Evolutionary conservation across 2,888 invertebrate genomes (phyloP), one percentile per base, ranked within the genome.

Genomic region (Agrotis segetum): DNA sequence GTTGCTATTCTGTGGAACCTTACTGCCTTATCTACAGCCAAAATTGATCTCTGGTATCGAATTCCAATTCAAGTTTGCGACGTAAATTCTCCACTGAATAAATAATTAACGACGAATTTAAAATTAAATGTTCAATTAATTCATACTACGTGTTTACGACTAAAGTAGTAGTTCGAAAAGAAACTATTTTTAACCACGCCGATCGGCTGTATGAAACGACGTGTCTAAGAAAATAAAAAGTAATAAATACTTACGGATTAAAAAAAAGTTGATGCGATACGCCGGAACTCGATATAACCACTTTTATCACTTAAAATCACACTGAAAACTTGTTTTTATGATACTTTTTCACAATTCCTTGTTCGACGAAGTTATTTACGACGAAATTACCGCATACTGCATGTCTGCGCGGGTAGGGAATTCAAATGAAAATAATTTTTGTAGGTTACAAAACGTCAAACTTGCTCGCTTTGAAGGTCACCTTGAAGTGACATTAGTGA

Each of bases 341-440:
- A 60, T 74, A 79, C 81, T 85, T 88, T 88, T 82, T 80, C 90
- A 90, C 88, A 75, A 85, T 86, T 85, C 86, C 65, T 79, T 80
- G 55, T 74, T 73, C 85, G 83, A 73, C 75, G 83, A 86, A 86
- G 81, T 90, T 90, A 91, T 92, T 92, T 92, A 89, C 86, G 86
- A 85, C 75, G 77, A 86, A 88, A 85, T 85, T 81, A 84, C 79
- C 65, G 86, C 88, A 88, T 86, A 90, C 89, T 89, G 88, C 92
- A 93, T 92, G 94, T 88, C 92, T 92, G 75, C 89, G 95, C 94
- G 95, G 95, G 95, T 95, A 95, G 94, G 85, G 92, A 90, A 91
- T 91, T 90, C 88, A 92, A 94, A 93, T 89, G 86, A 91, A 91
- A 93, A 92, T 93, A 93, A 77, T 89, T 90, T 90, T 91, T 89